Evolutionary conservation across 2,797 vertebrate genomes (phyloP), one percentile per base, ranked within the genome.

Genomic region (Hippocampus kuda): DNA sequence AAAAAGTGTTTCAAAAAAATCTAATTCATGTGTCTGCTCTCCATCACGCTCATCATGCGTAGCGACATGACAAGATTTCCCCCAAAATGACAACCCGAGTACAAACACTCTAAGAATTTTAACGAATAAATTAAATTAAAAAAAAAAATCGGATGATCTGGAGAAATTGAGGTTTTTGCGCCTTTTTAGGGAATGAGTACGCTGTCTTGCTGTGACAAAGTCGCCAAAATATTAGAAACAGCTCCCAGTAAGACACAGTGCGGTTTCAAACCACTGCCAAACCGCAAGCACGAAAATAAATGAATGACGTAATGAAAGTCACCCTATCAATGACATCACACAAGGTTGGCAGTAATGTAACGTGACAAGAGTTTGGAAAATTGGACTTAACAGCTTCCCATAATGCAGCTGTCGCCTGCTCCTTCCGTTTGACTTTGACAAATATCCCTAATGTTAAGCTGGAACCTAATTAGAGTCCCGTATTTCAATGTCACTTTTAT

Each of bases 401-500:
- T 18, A 30, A 34, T 34, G 15, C 27, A 30, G 27, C 27, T 60
- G 12, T 18, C 6, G 16, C 15, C 27, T 8, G 57, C 27, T 60
- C 27, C 57, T 34, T 56, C 16, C 22, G 34, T 65, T 38, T 65
- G 70, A 69, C 49, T 59, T 26, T 53, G 44, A 69, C 49, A 70
- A 63, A 65, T 51, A 53, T 48, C 16, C 22, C 26, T 57, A 64
- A 53, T 12, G 20, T 68, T 75, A 51, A 48, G 54, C 53, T 67
- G 48, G 11, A 15, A 49, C 42, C 16, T 60, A 51, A 68, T 70
- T 57, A 64, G 48, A 64, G 44, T 18, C 66, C 41, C 26, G 41
- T 46, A 51, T 59, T 59, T 67, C 61, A 61, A n/a, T 56, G 60
- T 49, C 22, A 41, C 15, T 51, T 38, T 68, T 26, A 38, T n/a